Evolutionary conservation across 2,888 invertebrate species (phyloP).

Genomic region (Eugnorisma glareosa): DNA sequence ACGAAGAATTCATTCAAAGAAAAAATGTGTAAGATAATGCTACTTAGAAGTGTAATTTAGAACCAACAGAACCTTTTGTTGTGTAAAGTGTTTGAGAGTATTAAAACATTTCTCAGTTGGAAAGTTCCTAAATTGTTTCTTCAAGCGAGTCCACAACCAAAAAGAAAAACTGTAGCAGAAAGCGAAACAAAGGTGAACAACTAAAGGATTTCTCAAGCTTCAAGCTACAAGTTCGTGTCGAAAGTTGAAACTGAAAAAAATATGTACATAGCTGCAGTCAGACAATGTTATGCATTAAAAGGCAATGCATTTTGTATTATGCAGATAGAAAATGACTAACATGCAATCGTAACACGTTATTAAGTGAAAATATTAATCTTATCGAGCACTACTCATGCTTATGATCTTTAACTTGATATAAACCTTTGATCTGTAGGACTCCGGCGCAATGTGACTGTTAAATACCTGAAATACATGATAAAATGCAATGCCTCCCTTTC

Average conservation of each 20-base stretch:
- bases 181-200: slow-evolving; percentile 71
- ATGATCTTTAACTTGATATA: slow-evolving; percentile 91
- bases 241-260: slow-evolving; percentile 56
- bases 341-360: slow-evolving; percentile 80
- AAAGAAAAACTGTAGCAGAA: slow-evolving; percentile 72
- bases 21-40: slow-evolving; percentile 33
- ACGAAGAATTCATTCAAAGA: slow-evolving; percentile 23
- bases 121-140: slow-evolving; percentile 59
- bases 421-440: slow-evolving; percentile 98
- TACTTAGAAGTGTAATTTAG: slow-evolving; percentile 48
- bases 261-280: slow-evolving; percentile 61
- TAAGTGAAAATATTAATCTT: slow-evolving; percentile 73
- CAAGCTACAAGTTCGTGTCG: slow-evolving; percentile 62
- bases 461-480: slow-evolving; percentile 95
- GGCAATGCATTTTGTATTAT: slow-evolving; percentile 73
- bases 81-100: slow-evolving; percentile 59
- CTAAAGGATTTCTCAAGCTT: slow-evolving; percentile 62
- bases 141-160: slow-evolving; percentile 80
- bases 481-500: slow-evolving; percentile 86
- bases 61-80: slow-evolving; percentile 55
- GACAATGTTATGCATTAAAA: slow-evolving; percentile 66
- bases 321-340: slow-evolving; percentile 75
- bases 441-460: slow-evolving; percentile 98
- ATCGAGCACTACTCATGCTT: slow-evolving; percentile 88
- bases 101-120: slow-evolving; percentile 51